Percentiles rank a stretch among this genome's conserved stretches.
Conservation (phyloP, 2,888 invertebrate species). For the Hetaerina titia region DNA sequence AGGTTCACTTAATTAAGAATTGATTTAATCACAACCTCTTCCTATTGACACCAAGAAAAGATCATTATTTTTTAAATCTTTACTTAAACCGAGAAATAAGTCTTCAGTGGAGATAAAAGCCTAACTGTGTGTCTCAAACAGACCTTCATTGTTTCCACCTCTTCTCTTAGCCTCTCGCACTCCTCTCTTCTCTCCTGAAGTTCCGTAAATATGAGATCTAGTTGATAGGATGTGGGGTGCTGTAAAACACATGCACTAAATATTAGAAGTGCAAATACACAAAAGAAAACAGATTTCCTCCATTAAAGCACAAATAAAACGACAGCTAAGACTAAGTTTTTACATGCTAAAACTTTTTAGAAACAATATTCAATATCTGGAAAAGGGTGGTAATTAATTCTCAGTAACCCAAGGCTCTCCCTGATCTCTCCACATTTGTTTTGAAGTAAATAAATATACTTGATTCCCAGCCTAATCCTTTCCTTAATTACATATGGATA, state of each 20-base stretch:
- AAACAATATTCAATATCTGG: not conserved
- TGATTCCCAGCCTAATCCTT: no score
- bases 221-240: slow-evolving; percentile 75
- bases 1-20: no score
- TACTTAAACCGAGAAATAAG: no score
- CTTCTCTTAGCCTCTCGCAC: slow-evolving; percentile 88
- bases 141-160: slow-evolving; percentile 88
- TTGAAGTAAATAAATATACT: no score
- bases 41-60: no score
- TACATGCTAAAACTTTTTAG: not conserved
- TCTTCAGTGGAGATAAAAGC: not conserved
- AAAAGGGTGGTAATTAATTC: not conserved
- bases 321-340: not conserved
- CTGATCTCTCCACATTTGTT: no score
- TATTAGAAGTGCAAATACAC: not conserved
- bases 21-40: no score
- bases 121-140: not conserved
- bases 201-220: slow-evolving; percentile 89
- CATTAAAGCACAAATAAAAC: not conserved
- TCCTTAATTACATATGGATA: no score
- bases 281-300: not conserved
- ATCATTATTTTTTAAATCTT: no score
- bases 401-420: no score
- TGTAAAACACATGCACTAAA: slow-evolving; percentile 18
- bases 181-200: slow-evolving; percentile 90